Conservation (phyloP, 2,888 invertebrate species). For the Aproaerema taeniolella region DNA sequence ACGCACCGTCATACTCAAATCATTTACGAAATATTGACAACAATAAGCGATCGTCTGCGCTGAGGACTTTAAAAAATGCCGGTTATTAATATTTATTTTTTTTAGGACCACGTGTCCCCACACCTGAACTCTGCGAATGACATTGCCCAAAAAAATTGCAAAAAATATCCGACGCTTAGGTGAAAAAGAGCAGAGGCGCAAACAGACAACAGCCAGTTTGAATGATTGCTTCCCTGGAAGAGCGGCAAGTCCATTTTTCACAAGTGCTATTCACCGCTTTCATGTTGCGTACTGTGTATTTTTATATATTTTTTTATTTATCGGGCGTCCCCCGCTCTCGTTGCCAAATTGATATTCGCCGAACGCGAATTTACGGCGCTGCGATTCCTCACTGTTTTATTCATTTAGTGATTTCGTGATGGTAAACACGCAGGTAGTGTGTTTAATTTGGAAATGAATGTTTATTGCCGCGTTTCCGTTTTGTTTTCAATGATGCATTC, state of each 20-base stretch:
- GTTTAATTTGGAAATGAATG: constrained; percentile 76
- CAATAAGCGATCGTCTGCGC: constrained; percentile 58
- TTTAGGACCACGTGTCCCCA: constrained; percentile 73
- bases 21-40: constrained; percentile 77
- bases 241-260: constrained; percentile 78
- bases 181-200: constrained; percentile 73
- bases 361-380: constrained; percentile 64
- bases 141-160: constrained; percentile 64
- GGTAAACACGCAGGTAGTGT: constrained; percentile 73
- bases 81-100: constrained; percentile 76
- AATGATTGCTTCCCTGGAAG: constrained; percentile 77
- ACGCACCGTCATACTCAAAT: constrained; percentile 70
- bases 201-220: constrained; percentile 76
- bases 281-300: constrained; percentile 69
- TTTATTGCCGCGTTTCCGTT: constrained; percentile 70
- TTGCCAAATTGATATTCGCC: constrained; percentile 70
- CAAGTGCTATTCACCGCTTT: constrained; percentile 77
- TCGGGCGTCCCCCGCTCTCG: constrained; percentile 40
- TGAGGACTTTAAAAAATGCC: constrained; percentile 72
- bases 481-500: constrained; percentile 51
- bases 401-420: constrained; percentile 73
- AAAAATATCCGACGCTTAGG: constrained; percentile 53
- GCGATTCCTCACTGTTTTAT: constrained; percentile 72
- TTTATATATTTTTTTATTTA: constrained; percentile 71
- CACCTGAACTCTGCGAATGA: constrained; percentile 74